phyloP scores from a whole-genome alignment of 2,113 vertebrate genomes.

The Archocentrus centrarchus region DNA sequence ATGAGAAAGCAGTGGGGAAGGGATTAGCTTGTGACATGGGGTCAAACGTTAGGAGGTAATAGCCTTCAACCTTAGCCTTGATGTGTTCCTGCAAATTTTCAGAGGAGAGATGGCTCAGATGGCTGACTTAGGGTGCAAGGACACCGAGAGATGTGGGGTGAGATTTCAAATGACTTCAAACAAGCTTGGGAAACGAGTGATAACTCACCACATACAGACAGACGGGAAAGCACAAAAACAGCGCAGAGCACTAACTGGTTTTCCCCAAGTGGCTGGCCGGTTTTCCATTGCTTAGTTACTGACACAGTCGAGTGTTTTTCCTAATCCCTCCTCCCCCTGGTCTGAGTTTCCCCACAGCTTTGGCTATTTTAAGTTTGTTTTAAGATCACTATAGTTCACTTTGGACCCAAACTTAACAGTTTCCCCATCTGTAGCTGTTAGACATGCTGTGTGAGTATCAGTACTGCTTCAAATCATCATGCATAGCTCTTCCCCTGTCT shows the following conservation, averaged over 20 bases:
- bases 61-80: constrained; percentile 65
- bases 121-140: constrained; percentile 23
- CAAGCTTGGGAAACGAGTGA: constrained; percentile 56
- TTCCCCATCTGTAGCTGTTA: constrained; percentile 40
- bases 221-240: constrained; percentile 37
- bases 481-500: background rate
- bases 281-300: constrained; percentile 64
- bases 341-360: constrained; percentile 55
- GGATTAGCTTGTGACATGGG: constrained; percentile 49
- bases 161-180: constrained; percentile 51
- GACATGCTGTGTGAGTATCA: background rate
- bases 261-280: constrained; percentile 48
- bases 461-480: background rate
- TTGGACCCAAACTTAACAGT: constrained; percentile 49
- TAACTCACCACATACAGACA: constrained; percentile 44
- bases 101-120: constrained; percentile 57
- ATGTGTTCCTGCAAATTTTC: constrained; percentile 64
- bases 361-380: constrained; percentile 68
- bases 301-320: constrained; percentile 57
- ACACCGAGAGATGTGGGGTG: constrained; percentile 16
- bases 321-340: constrained; percentile 46
- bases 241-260: constrained; percentile 23
- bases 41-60: constrained; percentile 64
- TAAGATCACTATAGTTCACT: constrained; percentile 40
- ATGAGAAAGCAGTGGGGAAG: constrained; percentile 40